These are phyloP conservation scores for Mungos mungo DNA, from an alignment of 2,113 vertebrate species.

Conservation along the genomic window DNA sequence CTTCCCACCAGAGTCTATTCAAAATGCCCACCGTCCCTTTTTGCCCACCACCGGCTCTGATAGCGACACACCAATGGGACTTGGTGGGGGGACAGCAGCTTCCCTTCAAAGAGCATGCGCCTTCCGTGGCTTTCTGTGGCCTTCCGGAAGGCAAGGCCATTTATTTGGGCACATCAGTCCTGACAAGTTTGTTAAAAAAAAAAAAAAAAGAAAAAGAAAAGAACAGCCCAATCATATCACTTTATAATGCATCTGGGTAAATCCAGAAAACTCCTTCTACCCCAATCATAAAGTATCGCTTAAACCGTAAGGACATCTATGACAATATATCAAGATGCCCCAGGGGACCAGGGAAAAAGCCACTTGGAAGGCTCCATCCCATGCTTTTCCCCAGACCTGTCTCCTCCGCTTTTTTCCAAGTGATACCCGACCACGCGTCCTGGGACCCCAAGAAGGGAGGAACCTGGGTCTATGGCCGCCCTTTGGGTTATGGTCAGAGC, in stretches of 20 bases:
- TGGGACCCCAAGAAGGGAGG: background rate
- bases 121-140: background rate
- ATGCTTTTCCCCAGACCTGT: accelerated
- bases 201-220: background rate
- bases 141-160: background rate
- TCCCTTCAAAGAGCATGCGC: accelerated
- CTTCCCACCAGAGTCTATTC: background rate
- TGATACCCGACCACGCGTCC: background rate
- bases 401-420: background rate
- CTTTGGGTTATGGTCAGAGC: background rate
- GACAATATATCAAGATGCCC: accelerated
- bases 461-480: background rate
- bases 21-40: accelerated
- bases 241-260: background rate
- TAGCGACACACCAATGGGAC: accelerated
- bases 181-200: background rate
- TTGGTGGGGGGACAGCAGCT: background rate
- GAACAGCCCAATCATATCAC: background rate
- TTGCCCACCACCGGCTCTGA: background rate
- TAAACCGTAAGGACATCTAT: background rate
- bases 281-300: background rate
- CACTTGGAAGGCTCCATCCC: background rate
- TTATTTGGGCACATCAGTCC: accelerated
- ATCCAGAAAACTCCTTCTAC: no score
- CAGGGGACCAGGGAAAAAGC: background rate